These are phyloP conservation scores for Monochamus saltuarius DNA, from an alignment of 1,140 invertebrate genomes.

Conservation along the genomic window DNA sequence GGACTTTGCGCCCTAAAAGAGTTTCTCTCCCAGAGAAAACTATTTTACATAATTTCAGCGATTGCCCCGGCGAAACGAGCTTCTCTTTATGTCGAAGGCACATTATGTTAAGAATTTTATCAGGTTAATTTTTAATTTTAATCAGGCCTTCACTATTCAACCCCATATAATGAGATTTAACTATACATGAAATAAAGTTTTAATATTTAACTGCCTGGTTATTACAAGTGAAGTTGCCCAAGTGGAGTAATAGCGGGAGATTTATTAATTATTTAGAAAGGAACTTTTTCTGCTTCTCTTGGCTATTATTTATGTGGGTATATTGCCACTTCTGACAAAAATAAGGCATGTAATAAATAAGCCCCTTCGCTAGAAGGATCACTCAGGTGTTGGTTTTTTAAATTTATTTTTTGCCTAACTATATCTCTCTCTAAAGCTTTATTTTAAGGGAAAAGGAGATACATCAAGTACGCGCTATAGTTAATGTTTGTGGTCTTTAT, in stretches of 20 bases:
- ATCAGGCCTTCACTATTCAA: not conserved
- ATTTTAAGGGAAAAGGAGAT: too few species aligned
- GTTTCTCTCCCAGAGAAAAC: slow-evolving; percentile 4
- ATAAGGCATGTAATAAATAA: too few species aligned
- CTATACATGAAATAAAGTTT: slow-evolving; percentile 23
- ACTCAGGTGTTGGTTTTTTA: too few species aligned
- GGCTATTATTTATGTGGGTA: too few species aligned
- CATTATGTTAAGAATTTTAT: slow-evolving; percentile 1
- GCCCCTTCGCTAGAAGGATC: too few species aligned
- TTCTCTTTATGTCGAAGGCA: not conserved
- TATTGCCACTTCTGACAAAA: too few species aligned
- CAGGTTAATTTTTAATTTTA: not conserved
- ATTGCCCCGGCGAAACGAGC: not conserved
- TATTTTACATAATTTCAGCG: slow-evolving; percentile 15
- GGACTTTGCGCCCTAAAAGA: slow-evolving; percentile 22
- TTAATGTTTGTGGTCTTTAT: too few species aligned
- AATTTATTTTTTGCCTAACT: too few species aligned
- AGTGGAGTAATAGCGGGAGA: slow-evolving; percentile 11
- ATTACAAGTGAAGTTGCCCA: slow-evolving; percentile 22
- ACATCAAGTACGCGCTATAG: too few species aligned
- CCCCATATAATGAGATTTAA: slow-evolving; percentile 23
- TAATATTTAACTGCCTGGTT: slow-evolving; percentile 22
- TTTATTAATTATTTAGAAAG: too few species aligned
- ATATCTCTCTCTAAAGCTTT: too few species aligned
- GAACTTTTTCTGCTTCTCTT: too few species aligned